A percentile compares a stretch with the other conserved stretches of the same genome.
Conservation (phyloP, 1,140 invertebrate genomes). For the Brachionus asplanchnoidis region DNA sequence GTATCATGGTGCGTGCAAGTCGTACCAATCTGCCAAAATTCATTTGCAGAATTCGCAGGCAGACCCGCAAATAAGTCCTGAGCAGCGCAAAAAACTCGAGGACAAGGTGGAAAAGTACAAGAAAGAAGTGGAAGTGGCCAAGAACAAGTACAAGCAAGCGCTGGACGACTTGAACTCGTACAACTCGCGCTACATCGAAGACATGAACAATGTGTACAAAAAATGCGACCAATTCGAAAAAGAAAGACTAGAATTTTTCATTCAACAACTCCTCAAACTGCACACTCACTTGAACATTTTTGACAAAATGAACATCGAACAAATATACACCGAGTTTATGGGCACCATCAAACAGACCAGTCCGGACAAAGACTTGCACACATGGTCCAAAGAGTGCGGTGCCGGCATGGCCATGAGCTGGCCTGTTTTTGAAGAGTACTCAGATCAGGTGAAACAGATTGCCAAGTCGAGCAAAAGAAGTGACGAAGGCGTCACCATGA, state of each 20-base stretch:
- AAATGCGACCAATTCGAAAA: slow-evolving; percentile 93
- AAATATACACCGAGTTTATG: slow-evolving; percentile 92
- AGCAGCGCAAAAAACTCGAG: slow-evolving; percentile 93
- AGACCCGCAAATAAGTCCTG: slow-evolving; percentile 84
- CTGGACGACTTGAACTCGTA: slow-evolving; percentile 86
- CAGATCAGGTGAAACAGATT: slow-evolving; percentile 50
- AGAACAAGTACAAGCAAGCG: slow-evolving; percentile 85
- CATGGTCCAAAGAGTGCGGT: slow-evolving; percentile 96
- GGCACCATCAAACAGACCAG: slow-evolving; percentile 90
- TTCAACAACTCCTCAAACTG: slow-evolving; percentile 23
- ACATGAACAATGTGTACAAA: slow-evolving; percentile 71
- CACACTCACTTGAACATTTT: slow-evolving; percentile 12
- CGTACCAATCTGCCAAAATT: slow-evolving; percentile 87
- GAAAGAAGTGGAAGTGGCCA: slow-evolving; percentile 81
- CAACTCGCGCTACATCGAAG: slow-evolving; percentile 86
- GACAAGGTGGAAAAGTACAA: slow-evolving; percentile 84
- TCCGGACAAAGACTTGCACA: slow-evolving; percentile 89
- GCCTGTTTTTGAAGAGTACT: slow-evolving; percentile 81
- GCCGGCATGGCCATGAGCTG: slow-evolving; percentile 98
- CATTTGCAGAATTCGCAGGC: slow-evolving; percentile 89
- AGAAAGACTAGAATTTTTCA: slow-evolving; percentile 61
- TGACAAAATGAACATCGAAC: slow-evolving; percentile 67
- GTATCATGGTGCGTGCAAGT: slow-evolving; percentile 91
- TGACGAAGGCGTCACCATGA: slow-evolving; percentile 78
- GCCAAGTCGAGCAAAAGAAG: slow-evolving; percentile 76